Evolutionary conservation across 2,888 invertebrate genomes (phyloP).

Genomic region (Oscheius sp.): DNA sequence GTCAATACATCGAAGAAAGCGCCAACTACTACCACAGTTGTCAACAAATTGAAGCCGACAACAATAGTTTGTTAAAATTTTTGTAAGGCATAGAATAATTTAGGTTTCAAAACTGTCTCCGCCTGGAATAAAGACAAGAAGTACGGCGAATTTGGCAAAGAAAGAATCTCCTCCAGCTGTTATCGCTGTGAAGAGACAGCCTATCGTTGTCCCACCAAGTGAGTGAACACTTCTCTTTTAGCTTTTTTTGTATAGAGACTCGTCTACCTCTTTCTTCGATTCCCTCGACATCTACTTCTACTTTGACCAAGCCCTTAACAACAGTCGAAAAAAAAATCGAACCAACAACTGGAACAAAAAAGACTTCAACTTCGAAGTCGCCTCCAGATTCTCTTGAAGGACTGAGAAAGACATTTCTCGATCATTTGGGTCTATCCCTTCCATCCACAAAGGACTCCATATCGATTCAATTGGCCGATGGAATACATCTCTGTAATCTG

Average conservation of each 20-base stretch:
- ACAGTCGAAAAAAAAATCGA: no score
- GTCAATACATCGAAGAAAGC: constrained; percentile 6
- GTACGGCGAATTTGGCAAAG: neutral
- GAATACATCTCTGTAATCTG: constrained; percentile 27
- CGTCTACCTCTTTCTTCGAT: neutral
- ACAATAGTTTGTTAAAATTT: constrained; percentile 1
- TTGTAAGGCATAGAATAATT: neutral
- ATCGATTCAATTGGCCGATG: constrained; percentile 23
- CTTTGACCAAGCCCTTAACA: neutral
- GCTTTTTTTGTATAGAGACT: neutral
- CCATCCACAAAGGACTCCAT: constrained; percentile 19
- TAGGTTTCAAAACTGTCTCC: constrained; percentile 16
- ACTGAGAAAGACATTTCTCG: constrained; percentile 12
- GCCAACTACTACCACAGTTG: neutral
- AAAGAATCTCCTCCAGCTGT: neutral
- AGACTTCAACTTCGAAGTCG: constrained; percentile 24
- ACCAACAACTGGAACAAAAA: no score
- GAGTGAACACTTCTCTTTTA: neutral
- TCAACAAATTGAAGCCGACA: constrained; percentile 1
- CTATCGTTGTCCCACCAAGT: constrained; percentile 13
- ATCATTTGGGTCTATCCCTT: constrained; percentile 15
- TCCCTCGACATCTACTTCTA: neutral
- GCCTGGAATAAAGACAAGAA: neutral
- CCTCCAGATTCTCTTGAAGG: constrained; percentile 7
- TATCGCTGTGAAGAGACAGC: neutral